Evolutionary conservation across 2,113 vertebrate species (phyloP), one percentile per base, ranked within the genome.

Genomic region (Toxostoma redivivum): DNA sequence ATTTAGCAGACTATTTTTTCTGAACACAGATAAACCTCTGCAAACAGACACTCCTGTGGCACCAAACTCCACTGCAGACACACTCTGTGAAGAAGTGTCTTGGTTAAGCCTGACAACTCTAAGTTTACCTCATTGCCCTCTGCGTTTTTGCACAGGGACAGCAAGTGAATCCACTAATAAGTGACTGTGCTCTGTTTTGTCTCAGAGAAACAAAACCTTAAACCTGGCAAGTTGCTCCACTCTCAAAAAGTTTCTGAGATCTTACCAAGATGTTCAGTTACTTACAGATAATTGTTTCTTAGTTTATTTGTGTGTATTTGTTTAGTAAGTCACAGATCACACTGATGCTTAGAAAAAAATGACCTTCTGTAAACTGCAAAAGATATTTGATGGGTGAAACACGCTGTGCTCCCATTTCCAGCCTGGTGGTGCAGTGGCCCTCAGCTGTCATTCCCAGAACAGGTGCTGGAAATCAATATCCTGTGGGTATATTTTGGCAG

Each of bases 371-470:
- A 91, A 93, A 66, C 69, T 20, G 40, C 70, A 88, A 86, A 58
- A 86, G 72, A 38, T 83, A 77, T 37, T 85, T 87, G 71, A 44
- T 25, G 19, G 35, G n/a, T 80, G 91, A 96, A 85, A 78, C 81
- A 81, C 53, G 20, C 64, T 50, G 33, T 60, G 53, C 66, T 96
- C 81, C 58, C n/a, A 8, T 94, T 92, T 85, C 90, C n/a, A 87
- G 9, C 30, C 45, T 2, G 0, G 47, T 9, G 7, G 35, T 25
- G 13, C 24, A 25, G 48, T 24, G 35, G 56, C 94, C 71, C 73
- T 96, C 98, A 98, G 98, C 98, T 98, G 98, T 97, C 88, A 9
- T 85, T 64, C 77, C 81, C 64, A 4, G 64, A 97, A 97, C 98
- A 98, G 98, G 97, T 98, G 98, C 92, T 94, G 95, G 94, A 94